Evolutionary conservation across 1,140 invertebrate species (phyloP).

Genomic region (Ectropis grisescens): DNA sequence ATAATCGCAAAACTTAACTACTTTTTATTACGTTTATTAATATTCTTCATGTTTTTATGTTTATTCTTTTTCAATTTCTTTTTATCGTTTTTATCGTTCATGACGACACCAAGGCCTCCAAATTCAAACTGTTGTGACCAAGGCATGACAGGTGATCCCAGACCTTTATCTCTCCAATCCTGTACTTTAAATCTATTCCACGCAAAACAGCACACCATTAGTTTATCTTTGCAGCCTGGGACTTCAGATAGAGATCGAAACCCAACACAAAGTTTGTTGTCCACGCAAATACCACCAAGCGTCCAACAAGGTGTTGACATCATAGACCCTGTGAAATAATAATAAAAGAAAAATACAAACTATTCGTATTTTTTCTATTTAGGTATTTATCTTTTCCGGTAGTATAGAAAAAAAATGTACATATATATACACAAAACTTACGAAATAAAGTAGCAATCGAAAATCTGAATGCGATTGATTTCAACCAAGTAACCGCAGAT

Average conservation of each 20-base stretch:
- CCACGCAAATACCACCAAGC: slow-evolving; percentile 43
- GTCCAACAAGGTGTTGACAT: slow-evolving; percentile 40
- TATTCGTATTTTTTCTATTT: no score
- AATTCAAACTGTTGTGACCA: slow-evolving; percentile 26
- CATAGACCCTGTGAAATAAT: slow-evolving; percentile 31
- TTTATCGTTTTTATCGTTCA: slow-evolving; percentile 5
- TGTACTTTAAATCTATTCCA: slow-evolving; percentile 41
- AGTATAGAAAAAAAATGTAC: no score
- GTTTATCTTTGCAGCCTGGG: slow-evolving; percentile 40
- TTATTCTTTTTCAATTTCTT: slow-evolving; percentile 16
- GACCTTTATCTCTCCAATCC: slow-evolving; percentile 30
- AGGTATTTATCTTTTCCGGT: no score
- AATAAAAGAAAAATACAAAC: no score
- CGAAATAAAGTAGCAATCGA: no score
- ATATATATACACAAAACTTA: no score
- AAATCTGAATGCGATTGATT: no score
- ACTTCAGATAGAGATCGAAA: slow-evolving; percentile 32
- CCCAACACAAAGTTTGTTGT: slow-evolving; percentile 32
- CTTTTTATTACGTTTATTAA: no score
- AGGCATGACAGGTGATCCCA: slow-evolving; percentile 27
- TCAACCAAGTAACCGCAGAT: no score
- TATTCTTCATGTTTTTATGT: no score
- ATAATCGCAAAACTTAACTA: no score
- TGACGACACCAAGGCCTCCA: slow-evolving; percentile 37
- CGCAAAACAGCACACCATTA: slow-evolving; percentile 48